Conservation (phyloP, 2,797 vertebrate species). For the Acrossocheilus fasciatus region DNA sequence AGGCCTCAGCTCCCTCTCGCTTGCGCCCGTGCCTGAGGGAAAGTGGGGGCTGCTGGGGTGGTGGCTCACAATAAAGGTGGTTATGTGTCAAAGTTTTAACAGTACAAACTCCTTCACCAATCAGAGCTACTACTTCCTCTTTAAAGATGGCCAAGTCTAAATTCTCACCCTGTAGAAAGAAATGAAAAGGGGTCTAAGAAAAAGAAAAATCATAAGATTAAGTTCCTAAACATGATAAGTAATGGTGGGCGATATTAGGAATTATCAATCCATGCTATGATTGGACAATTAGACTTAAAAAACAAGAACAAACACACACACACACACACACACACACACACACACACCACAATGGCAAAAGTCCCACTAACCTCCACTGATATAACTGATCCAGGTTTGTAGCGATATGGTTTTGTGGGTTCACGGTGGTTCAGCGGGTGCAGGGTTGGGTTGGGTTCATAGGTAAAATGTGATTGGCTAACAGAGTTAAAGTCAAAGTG, state of each 20-base stretch:
- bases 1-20: conserved; percentile 84
- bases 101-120: conserved; percentile 90
- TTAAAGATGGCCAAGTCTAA: conserved; percentile 94
- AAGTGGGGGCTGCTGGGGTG: conserved; percentile 86
- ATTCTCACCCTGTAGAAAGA: conserved; percentile 89
- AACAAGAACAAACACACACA: background rate
- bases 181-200: background rate
- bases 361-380: conserved; percentile 88
- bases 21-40: conserved; percentile 77
- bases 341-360: background rate
- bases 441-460: conserved; percentile 87
- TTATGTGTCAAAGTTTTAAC: conserved; percentile 94
- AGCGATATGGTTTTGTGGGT: conserved; percentile 86
- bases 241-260: background rate
- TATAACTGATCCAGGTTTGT: conserved; percentile 96
- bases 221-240: background rate
- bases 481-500: conserved; percentile 86
- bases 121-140: conserved; percentile 94
- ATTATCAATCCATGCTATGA: background rate
- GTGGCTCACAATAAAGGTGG: conserved; percentile 96
- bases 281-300: background rate
- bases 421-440: conserved; percentile 87
- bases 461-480: conserved; percentile 84
- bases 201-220: background rate
- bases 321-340: background rate